Base-by-base conservation (phyloP, 2,113 vertebrate genomes). In the Pedetes capensis region DNA sequence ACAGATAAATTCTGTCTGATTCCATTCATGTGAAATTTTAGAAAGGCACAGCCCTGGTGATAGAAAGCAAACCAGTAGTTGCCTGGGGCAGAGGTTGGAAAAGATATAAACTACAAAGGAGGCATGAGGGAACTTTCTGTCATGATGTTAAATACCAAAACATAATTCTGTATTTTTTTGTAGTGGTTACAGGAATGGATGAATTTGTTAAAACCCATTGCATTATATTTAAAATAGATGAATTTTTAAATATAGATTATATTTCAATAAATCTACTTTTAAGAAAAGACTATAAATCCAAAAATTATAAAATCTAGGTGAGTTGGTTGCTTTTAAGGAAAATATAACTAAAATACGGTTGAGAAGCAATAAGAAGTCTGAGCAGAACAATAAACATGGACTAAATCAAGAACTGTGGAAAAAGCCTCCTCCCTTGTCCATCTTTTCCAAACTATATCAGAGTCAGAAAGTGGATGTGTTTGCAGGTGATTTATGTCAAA, bases 401-500 rank as follows among this genome's bases (percentile, higher is more conserved):
- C 23, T 75, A 80, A 68, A 47, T 79, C 11, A 18, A 93, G 61
- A 78, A 42, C 34, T 89, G 85, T 61, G 32, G 49, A 72, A 59
- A n/a, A 78, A 92, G 6, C 23, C 64, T 34, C 5, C 1, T 4
- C 25, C 5, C 66, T 13, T 22, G 25, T 16, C 29, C 0, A 11
- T 47, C 16, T 53, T 42, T 59, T 84, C 22, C 3, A 25, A 59
- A 64, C 8, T 80, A 72, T 1, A n/a, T 29, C 16, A 32, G 25
- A n/a, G 10, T 61, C 47, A 34, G 29, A 55, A 81, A 47, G 20
- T 83, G 72, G 18, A 51, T 79, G 29, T 44, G 27, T n/a, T 80
- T 71, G 55, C 14, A 37, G 2, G 37, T 27, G 51, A 85, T 91
- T 94, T 91, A 63, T 91, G 93, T 94, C 66, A 91, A 81, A 81